These are phyloP conservation scores for Myzus persicae DNA, from an alignment of 1,140 invertebrate genomes.

Conservation along the genomic window DNA sequence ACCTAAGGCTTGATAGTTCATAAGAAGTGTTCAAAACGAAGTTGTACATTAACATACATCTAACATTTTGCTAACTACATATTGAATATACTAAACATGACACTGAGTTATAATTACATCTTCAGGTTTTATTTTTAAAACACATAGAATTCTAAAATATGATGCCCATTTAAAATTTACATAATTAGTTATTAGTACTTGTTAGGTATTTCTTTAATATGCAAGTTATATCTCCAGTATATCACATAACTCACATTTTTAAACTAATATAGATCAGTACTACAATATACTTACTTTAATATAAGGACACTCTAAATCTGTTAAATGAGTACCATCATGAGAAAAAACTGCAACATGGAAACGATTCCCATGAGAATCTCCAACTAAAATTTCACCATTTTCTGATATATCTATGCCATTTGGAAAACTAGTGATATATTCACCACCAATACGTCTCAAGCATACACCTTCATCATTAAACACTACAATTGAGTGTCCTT, in stretches of 20 bases:
- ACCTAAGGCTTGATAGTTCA: too few species aligned
- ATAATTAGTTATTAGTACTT: too few species aligned
- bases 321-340: constrained; percentile 83
- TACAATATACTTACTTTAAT: constrained; percentile 77
- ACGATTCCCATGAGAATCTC: constrained; percentile 96
- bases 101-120: too few species aligned
- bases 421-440: constrained; percentile 95
- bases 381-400: constrained; percentile 93
- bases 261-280: not conserved
- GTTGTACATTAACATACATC: too few species aligned
- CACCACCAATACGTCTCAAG: constrained; percentile 90
- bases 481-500: constrained; percentile 96
- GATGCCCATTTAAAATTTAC: too few species aligned
- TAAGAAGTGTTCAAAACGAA: too few species aligned
- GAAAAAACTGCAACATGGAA: constrained; percentile 96
- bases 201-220: too few species aligned
- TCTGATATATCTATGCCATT: constrained; percentile 98
- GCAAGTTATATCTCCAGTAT: too few species aligned
- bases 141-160: too few species aligned
- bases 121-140: too few species aligned
- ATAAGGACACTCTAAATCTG: constrained; percentile 95
- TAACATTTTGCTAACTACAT: too few species aligned
- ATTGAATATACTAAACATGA: too few species aligned
- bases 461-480: constrained; percentile 92
- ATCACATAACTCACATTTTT: not conserved